Percentiles rank a stretch among this genome's conserved stretches.
Conservation (phyloP, 2,797 vertebrate species). For the Coracias cyanogaster region DNA sequence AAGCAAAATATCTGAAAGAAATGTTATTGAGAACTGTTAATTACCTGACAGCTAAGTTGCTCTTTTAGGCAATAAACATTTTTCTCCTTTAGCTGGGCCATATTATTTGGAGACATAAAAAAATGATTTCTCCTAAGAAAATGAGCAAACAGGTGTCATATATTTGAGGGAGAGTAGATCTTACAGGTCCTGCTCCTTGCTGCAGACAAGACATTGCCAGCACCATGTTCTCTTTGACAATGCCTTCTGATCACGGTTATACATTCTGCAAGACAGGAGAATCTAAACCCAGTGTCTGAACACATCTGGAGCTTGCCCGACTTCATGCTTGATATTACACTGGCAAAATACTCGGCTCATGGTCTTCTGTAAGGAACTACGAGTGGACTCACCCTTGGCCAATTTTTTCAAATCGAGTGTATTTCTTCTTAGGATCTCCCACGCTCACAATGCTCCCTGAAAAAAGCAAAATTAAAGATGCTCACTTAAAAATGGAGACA, state of each 20-base stretch:
- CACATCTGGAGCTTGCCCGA: background rate
- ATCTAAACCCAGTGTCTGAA: background rate
- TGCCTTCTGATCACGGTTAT: background rate
- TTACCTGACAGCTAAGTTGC: background rate
- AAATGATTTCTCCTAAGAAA: background rate
- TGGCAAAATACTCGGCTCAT: background rate
- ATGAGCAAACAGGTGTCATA: background rate
- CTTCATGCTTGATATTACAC: background rate
- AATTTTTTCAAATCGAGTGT: slow-evolving; percentile 97
- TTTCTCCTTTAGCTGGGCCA: accelerated
- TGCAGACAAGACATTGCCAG: background rate
- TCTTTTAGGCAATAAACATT: background rate
- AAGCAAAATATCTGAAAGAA: background rate
- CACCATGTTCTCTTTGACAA: background rate
- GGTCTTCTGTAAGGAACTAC: background rate
- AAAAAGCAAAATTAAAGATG: slow-evolving; percentile 43
- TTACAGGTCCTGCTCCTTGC: background rate
- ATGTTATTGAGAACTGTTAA: background rate
- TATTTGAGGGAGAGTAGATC: background rate
- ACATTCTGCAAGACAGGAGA: background rate
- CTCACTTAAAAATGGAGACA: background rate
- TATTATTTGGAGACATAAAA: background rate
- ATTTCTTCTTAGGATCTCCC: slow-evolving; percentile 99
- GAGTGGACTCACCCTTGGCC: slow-evolving; percentile 90
- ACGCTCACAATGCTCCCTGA: slow-evolving; percentile 98